These are phyloP conservation scores for Oncorhynchus clarkii DNA, from an alignment of 2,113 vertebrate species.

Conservation along the genomic window DNA sequence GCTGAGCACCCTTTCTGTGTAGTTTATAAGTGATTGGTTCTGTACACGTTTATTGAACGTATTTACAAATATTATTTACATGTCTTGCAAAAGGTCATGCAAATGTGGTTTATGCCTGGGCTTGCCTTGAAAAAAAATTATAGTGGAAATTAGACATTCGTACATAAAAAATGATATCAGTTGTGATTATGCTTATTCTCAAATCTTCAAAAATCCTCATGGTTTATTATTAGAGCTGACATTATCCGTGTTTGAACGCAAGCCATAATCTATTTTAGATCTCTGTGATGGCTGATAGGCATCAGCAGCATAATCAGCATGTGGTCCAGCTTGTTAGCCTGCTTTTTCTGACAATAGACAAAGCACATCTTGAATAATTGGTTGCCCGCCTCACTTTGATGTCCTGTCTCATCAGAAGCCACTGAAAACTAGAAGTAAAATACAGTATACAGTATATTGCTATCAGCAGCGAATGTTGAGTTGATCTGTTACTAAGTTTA, in stretches of 20 bases:
- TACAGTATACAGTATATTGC: background rate
- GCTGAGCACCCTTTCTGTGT: background rate
- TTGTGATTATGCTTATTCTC: slow-evolving; percentile 12
- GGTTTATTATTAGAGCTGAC: slow-evolving; percentile 53
- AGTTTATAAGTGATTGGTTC: background rate
- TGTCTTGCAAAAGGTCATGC: background rate
- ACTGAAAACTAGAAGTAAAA: background rate
- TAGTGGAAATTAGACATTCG: background rate
- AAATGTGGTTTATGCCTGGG: background rate
- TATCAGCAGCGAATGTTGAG: background rate
- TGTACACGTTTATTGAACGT: background rate
- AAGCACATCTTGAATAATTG: slow-evolving; percentile 21
- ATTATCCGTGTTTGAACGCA: slow-evolving; percentile 53
- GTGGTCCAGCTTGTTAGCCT: background rate
- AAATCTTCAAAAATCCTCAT: slow-evolving; percentile 33
- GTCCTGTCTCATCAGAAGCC: background rate
- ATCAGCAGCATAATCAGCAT: slow-evolving; percentile 33
- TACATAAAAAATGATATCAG: background rate
- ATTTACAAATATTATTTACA: background rate
- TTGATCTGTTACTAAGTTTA: too few species aligned
- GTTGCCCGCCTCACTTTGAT: background rate
- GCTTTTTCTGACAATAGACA: slow-evolving; percentile 15
- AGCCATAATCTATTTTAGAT: slow-evolving; percentile 52
- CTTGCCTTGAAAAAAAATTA: background rate
- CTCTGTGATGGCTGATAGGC: slow-evolving; percentile 52